phyloP scores from a whole-genome alignment of 2,113 vertebrate genomes.

The Pollimyrus isidori region DNA sequence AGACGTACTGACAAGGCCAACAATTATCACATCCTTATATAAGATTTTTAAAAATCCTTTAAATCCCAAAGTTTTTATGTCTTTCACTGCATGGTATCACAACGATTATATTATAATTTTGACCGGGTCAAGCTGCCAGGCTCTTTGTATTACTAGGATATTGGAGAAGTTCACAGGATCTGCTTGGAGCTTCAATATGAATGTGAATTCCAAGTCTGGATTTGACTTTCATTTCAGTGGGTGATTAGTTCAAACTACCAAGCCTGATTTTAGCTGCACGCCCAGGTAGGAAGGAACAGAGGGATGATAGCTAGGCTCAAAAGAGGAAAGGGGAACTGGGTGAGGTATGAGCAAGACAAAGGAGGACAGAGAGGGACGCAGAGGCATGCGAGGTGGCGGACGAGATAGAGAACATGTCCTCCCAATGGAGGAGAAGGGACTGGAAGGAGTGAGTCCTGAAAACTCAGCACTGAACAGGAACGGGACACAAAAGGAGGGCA shows the following conservation, averaged over 20 bases:
- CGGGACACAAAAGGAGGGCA: not conserved
- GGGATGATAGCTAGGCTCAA: slow-evolving; percentile 10
- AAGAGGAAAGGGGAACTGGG: not conserved
- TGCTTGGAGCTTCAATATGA: not conserved
- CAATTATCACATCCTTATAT: not conserved
- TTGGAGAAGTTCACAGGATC: not conserved
- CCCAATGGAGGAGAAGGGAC: not conserved
- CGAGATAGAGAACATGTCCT: not conserved
- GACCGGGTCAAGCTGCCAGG: not conserved
- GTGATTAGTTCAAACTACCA: not conserved
- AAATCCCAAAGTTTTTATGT: not conserved
- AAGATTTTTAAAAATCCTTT: not conserved
- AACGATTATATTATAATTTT: not conserved
- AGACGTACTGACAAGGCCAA: not conserved
- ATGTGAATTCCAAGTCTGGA: not conserved
- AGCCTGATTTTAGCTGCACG: not conserved
- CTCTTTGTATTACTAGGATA: not conserved
- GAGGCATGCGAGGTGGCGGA: not conserved
- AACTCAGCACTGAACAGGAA: not conserved
- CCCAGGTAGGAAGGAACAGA: not conserved
- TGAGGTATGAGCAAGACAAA: not conserved
- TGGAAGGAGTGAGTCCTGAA: not conserved
- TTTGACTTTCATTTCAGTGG: not conserved
- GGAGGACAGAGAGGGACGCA: not conserved
- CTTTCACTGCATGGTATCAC: not conserved